Conservation (phyloP, 2,888 invertebrate species). For the Melieria crassipennis region DNA sequence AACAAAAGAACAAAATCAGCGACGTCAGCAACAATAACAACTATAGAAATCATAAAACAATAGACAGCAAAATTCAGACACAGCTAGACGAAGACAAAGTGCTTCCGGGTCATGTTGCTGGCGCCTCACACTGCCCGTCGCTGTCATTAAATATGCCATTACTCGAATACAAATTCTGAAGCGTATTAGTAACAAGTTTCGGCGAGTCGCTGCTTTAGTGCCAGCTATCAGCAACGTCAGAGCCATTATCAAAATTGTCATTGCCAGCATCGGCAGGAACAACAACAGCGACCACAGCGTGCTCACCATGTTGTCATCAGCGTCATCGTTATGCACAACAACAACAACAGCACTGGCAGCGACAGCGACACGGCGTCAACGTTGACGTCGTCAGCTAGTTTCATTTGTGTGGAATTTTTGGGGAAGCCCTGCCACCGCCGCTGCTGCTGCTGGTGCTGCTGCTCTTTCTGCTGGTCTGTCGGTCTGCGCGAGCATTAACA, state of each 20-base stretch:
- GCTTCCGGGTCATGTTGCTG: not conserved
- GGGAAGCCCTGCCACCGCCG: not conserved
- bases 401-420: not conserved
- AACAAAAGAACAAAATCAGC: not conserved
- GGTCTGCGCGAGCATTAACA: too few species aligned
- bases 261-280: not conserved
- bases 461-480: too few species aligned
- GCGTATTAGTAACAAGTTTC: not conserved
- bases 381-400: not conserved
- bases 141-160: not conserved
- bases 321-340: not conserved
- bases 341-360: not conserved
- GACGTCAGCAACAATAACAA: not conserved
- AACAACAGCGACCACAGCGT: not conserved
- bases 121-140: not conserved
- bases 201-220: not conserved
- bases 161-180: not conserved
- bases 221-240: not conserved
- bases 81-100: not conserved
- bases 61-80: not conserved
- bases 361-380: not conserved
- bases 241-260: not conserved
- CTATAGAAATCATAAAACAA: not conserved
- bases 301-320: not conserved
- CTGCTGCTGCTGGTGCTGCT: too few species aligned